phyloP scores from a whole-genome alignment of 2,113 vertebrate genomes.

The Anolis sagrei region DNA sequence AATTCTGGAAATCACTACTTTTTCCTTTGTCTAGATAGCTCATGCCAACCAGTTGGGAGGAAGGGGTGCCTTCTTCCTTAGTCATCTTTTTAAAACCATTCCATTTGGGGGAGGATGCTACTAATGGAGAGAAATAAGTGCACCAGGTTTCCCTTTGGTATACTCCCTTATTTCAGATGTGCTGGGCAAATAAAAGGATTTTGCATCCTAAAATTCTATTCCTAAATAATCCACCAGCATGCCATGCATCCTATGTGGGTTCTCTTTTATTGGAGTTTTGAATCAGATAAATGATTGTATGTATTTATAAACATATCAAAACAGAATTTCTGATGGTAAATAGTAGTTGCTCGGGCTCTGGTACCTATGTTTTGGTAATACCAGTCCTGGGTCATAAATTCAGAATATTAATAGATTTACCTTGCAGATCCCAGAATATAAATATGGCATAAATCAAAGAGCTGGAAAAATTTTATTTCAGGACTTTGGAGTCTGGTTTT shows the following conservation, averaged over 20 bases:
- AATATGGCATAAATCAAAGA: background rate
- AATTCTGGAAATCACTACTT: no score
- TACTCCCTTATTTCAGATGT: background rate
- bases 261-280: background rate
- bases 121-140: background rate
- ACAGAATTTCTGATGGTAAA: background rate
- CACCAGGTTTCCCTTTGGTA: background rate
- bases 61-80: background rate
- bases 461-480: background rate
- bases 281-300: background rate
- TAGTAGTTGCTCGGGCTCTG: background rate
- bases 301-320: background rate
- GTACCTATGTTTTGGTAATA: background rate
- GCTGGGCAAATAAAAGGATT: background rate
- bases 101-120: background rate
- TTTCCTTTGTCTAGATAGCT: no score
- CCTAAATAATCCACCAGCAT: background rate
- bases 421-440: background rate
- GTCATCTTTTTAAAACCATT: background rate
- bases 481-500: background rate
- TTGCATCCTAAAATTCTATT: background rate
- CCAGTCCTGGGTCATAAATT: background rate
- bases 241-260: background rate
- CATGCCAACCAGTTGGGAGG: no score
- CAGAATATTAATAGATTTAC: background rate